These are phyloP conservation scores for Drosophila sp. DNA, from an alignment of 1,140 invertebrate genomes.

Conservation along the genomic window DNA sequence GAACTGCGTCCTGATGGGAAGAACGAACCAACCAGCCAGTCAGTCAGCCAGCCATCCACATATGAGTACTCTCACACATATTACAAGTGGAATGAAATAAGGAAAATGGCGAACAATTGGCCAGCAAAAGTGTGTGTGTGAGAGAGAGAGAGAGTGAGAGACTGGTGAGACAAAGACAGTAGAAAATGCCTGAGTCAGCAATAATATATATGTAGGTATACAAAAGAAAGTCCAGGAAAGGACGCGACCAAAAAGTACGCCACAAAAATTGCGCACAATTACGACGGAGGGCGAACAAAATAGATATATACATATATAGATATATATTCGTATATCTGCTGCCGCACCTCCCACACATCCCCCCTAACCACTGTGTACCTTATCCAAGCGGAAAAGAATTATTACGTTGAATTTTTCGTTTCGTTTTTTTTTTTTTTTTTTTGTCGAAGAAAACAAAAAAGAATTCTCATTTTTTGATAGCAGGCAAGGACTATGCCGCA, in stretches of 20 bases:
- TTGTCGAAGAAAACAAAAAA: slow-evolving; percentile 41
- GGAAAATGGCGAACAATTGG: slow-evolving; percentile 65
- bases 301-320: no score
- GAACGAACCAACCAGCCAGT: no score
- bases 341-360: background rate
- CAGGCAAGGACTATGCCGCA: slow-evolving; percentile 46
- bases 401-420: slow-evolving; percentile 75
- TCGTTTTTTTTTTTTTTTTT: slow-evolving; percentile 24
- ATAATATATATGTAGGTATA: slow-evolving; percentile 13
- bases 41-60: no score
- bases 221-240: slow-evolving; percentile 36
- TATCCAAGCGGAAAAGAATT: slow-evolving; percentile 82
- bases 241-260: slow-evolving; percentile 31
- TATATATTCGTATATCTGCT: background rate
- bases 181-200: slow-evolving; percentile 28
- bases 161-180: slow-evolving; percentile 14
- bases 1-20: slow-evolving; percentile 1
- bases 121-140: background rate
- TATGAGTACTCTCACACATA: slow-evolving; percentile 18
- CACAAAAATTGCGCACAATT: slow-evolving; percentile 77
- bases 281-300: slow-evolving; percentile 40
- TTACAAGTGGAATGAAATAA: slow-evolving; percentile 6
- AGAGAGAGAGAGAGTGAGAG: background rate
- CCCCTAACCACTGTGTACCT: slow-evolving; percentile 25
- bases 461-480: slow-evolving; percentile 78